phyloP scores from a whole-genome alignment of 2,113 vertebrate species.

The Nyctibius bracteatus region DNA sequence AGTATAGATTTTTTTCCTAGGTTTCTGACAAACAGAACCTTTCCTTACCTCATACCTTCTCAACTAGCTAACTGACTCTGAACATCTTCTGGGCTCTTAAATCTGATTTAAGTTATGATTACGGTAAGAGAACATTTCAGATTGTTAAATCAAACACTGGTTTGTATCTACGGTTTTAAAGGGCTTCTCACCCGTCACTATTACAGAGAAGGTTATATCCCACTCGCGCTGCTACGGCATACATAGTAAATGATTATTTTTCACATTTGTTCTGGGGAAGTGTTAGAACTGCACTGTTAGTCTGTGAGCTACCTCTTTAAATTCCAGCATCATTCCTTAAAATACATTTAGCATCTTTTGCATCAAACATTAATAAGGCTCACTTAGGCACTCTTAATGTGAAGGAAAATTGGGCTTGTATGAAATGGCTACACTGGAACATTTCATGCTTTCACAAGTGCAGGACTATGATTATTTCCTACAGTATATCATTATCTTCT shows the following conservation, averaged over 20 bases:
- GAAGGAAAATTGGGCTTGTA: slow-evolving; percentile 40
- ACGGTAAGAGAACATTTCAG: neutral
- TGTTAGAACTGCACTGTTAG: neutral
- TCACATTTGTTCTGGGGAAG: neutral
- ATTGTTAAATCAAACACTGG: neutral
- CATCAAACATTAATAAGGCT: slow-evolving; percentile 63
- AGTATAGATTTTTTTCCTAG: slow-evolving; percentile 46
- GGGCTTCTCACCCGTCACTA: neutral
- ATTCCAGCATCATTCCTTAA: slow-evolving; percentile 44
- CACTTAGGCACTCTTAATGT: slow-evolving; percentile 50
- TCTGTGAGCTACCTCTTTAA: slow-evolving; percentile 26
- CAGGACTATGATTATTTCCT: slow-evolving; percentile 57
- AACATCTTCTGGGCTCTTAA: neutral
- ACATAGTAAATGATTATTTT: neutral
- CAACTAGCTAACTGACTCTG: neutral
- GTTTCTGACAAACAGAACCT: slow-evolving; percentile 39
- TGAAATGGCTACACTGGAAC: slow-evolving; percentile 57
- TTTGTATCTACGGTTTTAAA: neutral
- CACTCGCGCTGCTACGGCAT: neutral
- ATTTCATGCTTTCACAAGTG: slow-evolving; percentile 57
- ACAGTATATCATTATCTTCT: slow-evolving; percentile 59
- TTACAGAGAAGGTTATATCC: neutral
- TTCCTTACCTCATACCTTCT: slow-evolving; percentile 26
- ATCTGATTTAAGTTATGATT: neutral
- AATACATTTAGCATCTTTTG: slow-evolving; percentile 39